Evolutionary conservation across 2,113 vertebrate species (phyloP).

Genomic region (Gopherus evgoodei): DNA sequence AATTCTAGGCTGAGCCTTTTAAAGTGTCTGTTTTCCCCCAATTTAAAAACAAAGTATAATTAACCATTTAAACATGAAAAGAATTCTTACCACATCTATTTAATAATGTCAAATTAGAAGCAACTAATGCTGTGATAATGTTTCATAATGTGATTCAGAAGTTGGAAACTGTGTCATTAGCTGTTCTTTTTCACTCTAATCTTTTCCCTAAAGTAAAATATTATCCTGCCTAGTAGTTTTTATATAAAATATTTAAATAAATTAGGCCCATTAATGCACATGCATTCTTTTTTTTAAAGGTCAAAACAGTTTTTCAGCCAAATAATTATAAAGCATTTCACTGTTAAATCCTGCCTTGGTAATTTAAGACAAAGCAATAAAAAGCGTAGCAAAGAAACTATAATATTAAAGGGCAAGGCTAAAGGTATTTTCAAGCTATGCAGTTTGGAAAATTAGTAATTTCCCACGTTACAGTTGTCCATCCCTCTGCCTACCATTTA

Average conservation of each 20-base stretch:
- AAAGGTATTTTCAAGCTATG: conserved; percentile 11
- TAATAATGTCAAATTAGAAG: conserved; percentile 31
- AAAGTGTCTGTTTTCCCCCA: not conserved
- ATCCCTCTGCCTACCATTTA: not conserved
- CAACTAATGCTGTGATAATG: conserved; percentile 24
- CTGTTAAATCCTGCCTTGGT: not conserved
- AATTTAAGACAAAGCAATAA: conserved; percentile 53
- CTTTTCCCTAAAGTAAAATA: conserved; percentile 38
- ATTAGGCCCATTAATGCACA: conserved; percentile 39
- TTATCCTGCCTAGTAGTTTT: not conserved
- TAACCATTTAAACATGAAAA: conserved; percentile 29
- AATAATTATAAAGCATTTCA: conserved; percentile 56
- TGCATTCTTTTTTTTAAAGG: conserved; percentile 53
- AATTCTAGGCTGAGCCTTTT: not conserved
- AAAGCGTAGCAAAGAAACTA: conserved; percentile 1
- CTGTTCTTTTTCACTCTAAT: conserved; percentile 23
- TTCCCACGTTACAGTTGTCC: not conserved
- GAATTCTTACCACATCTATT: not conserved
- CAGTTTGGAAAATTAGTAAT: not conserved
- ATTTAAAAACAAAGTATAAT: conserved; percentile 19
- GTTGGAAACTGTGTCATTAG: conserved; percentile 25
- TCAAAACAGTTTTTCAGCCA: conserved; percentile 60
- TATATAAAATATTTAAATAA: conserved; percentile 64
- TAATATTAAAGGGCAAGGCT: conserved; percentile 16
- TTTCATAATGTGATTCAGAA: conserved; percentile 45